Conservation (phyloP, 1,140 invertebrate genomes). For the Ostrea edulis region DNA sequence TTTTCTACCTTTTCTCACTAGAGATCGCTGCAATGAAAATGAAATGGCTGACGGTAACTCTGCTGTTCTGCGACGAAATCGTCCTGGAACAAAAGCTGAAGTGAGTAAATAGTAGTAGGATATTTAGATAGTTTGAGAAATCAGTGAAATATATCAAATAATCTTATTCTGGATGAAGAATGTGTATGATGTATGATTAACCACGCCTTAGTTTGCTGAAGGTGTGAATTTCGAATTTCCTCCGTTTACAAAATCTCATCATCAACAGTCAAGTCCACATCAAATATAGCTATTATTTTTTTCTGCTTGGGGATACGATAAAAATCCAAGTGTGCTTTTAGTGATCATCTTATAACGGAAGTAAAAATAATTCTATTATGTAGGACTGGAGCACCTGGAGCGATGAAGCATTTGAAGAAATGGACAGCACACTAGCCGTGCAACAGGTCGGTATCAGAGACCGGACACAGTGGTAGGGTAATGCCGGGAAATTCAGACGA, state of each 20-base stretch:
- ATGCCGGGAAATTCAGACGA: no score
- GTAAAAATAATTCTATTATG: conserved; percentile 17
- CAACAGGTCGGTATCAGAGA: conserved; percentile 85
- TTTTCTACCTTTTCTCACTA: neutral
- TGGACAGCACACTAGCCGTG: conserved; percentile 99
- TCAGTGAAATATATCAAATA: neutral
- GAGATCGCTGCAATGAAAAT: conserved; percentile 66
- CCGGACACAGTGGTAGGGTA: conserved; percentile 12
- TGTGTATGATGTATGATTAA: neutral
- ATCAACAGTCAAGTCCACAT: no score
- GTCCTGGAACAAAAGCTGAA: conserved; percentile 73
- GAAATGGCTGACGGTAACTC: conserved; percentile 72
- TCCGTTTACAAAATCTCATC: neutral
- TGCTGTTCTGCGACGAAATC: conserved; percentile 72
- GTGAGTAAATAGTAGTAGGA: conserved; percentile 33
- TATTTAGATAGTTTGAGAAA: neutral
- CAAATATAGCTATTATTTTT: no score
- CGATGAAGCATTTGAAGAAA: conserved; percentile 98
- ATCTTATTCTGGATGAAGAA: neutral
- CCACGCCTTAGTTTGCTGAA: no score
- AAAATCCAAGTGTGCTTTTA: no score
- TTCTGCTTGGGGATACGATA: no score
- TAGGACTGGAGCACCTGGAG: conserved; percentile 99
- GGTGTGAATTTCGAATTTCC: conserved; percentile 2
- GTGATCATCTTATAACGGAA: no score